Base-by-base conservation (phyloP, 1,140 invertebrate species). In the Cryptotermes secundus region DNA sequence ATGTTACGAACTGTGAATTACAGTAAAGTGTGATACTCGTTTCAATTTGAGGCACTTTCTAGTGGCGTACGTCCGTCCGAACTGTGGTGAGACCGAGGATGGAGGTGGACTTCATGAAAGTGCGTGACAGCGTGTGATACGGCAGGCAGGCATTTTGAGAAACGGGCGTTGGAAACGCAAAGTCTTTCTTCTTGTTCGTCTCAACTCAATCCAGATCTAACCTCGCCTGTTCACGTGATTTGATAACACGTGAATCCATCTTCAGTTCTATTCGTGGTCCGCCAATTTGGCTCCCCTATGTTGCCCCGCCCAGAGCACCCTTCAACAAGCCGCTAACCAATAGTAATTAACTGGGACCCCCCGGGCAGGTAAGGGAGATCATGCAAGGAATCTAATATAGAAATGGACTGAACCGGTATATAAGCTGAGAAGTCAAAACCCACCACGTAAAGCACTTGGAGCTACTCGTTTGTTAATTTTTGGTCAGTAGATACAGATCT, bases 281-380 rank as follows among this genome's bases (percentile, higher is more conserved):
- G 80, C 3, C 35, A 42, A 35, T 36, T 42, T 35, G 80, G 34
- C 34, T 35, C 38, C 80, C 34, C 34, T 24, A 16, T 14, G 35
- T 26, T 38, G n/a, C 81, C 24, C 81, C 38, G 35, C 81, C 81
- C 81, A 22, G 36, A 49, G 36, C 81, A 26, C 38, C 81, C 81
- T 45, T 45, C 81, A 38, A 45, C 81, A 45, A 34, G 42, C 38
- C 42, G 81, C 38, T 45, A 34, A n/a, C 81, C 81, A 82, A 82
- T 82, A 82, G 81, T 82, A 82, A 82, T 82, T 82, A 82, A 45
- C 81, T 82, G 45, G n/a, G 81, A 31, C 26, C 59, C 59, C 59
- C 59, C 59, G 59, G 81, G 4, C 81, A 82, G 81, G 81, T 82
- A 49, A 45, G 80, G 80, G 34, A n/a, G 80, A 22, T 22, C 35